Evolutionary conservation across 1,140 invertebrate species (phyloP), one percentile per base, ranked within the genome.

Genomic region (Diabrotica undecimpunctata): DNA sequence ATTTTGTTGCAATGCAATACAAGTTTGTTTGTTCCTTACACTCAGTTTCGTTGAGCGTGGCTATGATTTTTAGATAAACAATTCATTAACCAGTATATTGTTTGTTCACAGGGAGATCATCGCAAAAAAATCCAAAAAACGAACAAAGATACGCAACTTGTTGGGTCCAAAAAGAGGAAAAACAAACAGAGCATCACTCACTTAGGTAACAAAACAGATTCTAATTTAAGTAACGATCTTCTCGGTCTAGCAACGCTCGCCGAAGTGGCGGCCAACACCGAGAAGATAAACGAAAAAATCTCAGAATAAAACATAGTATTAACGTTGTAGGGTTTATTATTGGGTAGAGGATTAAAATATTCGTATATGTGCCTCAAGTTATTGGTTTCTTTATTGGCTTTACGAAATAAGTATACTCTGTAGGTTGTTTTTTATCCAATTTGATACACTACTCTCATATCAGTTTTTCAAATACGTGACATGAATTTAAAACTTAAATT

Each of bases 231-330:
- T n/a, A 68, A 69, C 61, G 83, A 83, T 74, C 68, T 86, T 7
- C 73, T 82, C 62, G 83, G 81, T 8, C 75, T 86, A 67, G 80
- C 82, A 6, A 85, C 84, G 1, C 74, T 86, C 53, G 84, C 84
- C 54, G 83, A 85, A 70, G 81, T 84, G 7, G 84, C 84, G 25
- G 73, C 75, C 50, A 77, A 74, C 63, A 75, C 72, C 38, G 69
- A 77, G 61, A 77, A 77, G 67, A 75, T 77, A 25, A 67, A 70
- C 41, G 66, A 70, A 65, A 55, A 66, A 62, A 38, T 62, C 38
- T 63, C 59, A 39, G 52, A 56, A 50, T 67, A 67, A 63, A 46
- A 46, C 6, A 46, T 25, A 46, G 41, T 46, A 46, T 46, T 46
- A 46, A 8, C 8, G 25, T 25, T 10, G 41, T 46, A 46, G 41